These are phyloP conservation scores for Heteractis magnifica DNA, from an alignment of 92 coral and sea anemone species.

Conservation along the genomic window DNA sequence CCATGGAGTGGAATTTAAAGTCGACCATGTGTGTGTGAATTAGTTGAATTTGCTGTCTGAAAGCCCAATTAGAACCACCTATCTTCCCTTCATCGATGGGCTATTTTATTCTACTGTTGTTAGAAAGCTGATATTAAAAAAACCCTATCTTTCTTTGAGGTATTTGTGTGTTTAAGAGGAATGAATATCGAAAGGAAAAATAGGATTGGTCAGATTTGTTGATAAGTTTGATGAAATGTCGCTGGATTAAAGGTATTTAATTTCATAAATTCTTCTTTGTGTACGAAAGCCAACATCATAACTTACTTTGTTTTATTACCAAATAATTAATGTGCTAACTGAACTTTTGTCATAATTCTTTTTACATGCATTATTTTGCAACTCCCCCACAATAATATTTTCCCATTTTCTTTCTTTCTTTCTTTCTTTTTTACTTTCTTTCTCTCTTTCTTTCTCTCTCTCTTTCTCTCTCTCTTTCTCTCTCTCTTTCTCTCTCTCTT, in stretches of 20 bases:
- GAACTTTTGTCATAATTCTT: too few relatives aligned
- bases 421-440: too few relatives aligned
- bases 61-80: background rate
- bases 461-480: too few relatives aligned
- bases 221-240: background rate
- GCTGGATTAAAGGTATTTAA: background rate
- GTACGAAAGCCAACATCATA: background rate
- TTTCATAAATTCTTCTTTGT: background rate
- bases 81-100: background rate
- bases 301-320: background rate
- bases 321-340: background rate
- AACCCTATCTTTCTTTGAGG: background rate
- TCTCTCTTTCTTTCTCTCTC: too few relatives aligned
- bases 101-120: background rate
- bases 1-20: background rate
- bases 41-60: background rate
- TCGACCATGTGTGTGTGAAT: background rate
- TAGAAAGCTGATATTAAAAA: background rate
- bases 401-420: too few relatives aligned
- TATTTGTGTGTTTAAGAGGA: background rate
- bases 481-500: too few relatives aligned
- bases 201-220: background rate
- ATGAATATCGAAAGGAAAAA: background rate
- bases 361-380: too few relatives aligned
- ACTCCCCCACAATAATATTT: too few relatives aligned